Percentiles rank a stretch among this genome's conserved stretches.
phyloP scores from a whole-genome alignment of 2,113 vertebrate species.

The Peromyscus leucopus region DNA sequence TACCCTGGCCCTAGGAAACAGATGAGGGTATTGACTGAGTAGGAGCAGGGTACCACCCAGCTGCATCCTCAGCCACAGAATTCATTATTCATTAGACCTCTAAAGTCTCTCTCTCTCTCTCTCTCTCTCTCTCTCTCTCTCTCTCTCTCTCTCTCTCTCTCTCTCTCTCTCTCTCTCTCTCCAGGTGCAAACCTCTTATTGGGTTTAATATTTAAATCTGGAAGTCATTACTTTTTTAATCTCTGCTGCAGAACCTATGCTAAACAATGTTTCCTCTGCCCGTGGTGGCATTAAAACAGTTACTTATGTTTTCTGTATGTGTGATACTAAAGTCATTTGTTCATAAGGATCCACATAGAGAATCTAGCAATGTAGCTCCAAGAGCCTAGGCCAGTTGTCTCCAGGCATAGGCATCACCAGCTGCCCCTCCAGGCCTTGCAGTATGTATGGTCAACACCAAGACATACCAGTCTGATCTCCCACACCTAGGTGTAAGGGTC shows the following conservation, averaged over 20 bases:
- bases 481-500: background rate
- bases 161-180: background rate
- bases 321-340: background rate
- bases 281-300: background rate
- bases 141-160: background rate
- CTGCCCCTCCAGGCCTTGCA: too few species aligned
- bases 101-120: background rate
- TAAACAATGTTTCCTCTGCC: background rate
- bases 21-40: background rate
- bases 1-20: too few species aligned
- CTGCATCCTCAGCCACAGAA: background rate
- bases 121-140: background rate
- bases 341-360: background rate
- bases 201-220: background rate
- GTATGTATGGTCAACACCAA: too few species aligned
- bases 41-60: background rate
- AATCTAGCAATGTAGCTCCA: background rate
- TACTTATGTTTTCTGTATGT: background rate
- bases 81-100: background rate
- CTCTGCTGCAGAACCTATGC: background rate
- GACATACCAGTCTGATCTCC: background rate
- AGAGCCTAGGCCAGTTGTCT: background rate
- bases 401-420: rapidly evolving
- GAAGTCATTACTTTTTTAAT: background rate
- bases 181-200: background rate